Conservation (phyloP, 2,888 invertebrate species). For the Hipparchia semele region DNA sequence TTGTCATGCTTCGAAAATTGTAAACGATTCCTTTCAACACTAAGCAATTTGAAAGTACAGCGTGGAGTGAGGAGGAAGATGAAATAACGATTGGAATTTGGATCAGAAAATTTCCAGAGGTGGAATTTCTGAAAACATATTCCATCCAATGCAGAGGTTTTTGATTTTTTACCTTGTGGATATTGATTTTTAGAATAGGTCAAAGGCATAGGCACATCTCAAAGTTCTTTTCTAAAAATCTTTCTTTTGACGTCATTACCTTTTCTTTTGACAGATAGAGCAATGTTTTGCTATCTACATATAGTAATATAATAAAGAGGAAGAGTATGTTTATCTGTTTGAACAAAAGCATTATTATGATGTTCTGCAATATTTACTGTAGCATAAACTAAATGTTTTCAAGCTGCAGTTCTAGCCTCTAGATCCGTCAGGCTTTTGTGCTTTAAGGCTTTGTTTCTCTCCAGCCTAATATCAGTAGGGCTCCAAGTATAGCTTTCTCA, state of each 20-base stretch:
- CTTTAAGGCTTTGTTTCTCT: not conserved
- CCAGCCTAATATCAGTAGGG: not conserved
- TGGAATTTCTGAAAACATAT: not conserved
- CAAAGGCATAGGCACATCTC: too few species aligned
- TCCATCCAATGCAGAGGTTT: not conserved
- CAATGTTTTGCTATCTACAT: too few species aligned
- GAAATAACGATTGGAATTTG: too few species aligned
- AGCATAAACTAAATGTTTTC: not conserved
- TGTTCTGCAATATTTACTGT: not conserved
- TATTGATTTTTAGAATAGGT: too few species aligned
- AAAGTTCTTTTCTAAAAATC: too few species aligned
- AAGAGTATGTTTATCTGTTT: not conserved
- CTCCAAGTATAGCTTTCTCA: too few species aligned
- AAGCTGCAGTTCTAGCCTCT: not conserved
- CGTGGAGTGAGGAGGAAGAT: not conserved
- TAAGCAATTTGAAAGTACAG: not conserved
- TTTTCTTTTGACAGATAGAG: too few species aligned
- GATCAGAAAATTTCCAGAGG: too few species aligned
- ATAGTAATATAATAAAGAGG: too few species aligned
- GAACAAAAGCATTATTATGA: conserved; percentile 1
- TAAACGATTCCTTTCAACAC: conserved; percentile 4
- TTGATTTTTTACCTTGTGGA: too few species aligned
- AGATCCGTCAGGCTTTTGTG: not conserved
- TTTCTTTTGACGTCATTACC: too few species aligned
- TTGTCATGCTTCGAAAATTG: conserved; percentile 9